phyloP scores from a whole-genome alignment of 2,797 vertebrate genomes.

The Pantherophis vulpinus region DNA sequence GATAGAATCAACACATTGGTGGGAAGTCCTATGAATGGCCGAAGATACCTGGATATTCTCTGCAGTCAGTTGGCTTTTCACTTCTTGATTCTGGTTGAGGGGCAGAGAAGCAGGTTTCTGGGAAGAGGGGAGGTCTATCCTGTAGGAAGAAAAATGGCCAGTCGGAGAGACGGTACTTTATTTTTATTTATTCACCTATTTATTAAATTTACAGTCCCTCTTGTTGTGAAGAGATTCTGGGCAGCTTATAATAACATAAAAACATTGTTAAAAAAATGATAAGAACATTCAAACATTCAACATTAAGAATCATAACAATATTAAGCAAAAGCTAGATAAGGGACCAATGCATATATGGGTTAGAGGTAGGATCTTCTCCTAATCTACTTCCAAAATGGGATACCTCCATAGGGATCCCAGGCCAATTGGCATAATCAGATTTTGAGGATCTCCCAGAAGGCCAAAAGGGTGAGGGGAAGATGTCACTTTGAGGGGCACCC shows the following conservation, averaged over 20 bases:
- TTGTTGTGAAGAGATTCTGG: background rate
- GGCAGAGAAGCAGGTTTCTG: conserved; percentile 83
- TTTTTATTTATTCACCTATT: background rate
- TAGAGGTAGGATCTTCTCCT: background rate
- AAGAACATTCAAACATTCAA: background rate
- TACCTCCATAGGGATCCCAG: background rate
- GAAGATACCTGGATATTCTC: conserved; percentile 87
- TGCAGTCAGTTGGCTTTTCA: conserved; percentile 82
- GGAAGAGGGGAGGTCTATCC: conserved; percentile 81
- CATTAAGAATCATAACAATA: background rate
- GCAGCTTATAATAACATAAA: background rate
- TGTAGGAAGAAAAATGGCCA: conserved; percentile 56
- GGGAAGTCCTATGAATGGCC: background rate
- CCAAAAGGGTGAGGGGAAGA: background rate
- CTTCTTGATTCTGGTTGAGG: conserved; percentile 81
- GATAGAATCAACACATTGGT: background rate
- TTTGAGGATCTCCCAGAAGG: background rate
- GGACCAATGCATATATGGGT: background rate
- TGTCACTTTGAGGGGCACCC: background rate
- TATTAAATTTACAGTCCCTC: background rate
- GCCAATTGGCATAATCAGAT: background rate
- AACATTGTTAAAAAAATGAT: background rate
- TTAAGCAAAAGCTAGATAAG: background rate
- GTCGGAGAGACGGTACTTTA: background rate
- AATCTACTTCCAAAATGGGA: background rate